phyloP scores from a whole-genome alignment of 2,113 vertebrate genomes.

The Phyllopteryx taeniolatus region DNA sequence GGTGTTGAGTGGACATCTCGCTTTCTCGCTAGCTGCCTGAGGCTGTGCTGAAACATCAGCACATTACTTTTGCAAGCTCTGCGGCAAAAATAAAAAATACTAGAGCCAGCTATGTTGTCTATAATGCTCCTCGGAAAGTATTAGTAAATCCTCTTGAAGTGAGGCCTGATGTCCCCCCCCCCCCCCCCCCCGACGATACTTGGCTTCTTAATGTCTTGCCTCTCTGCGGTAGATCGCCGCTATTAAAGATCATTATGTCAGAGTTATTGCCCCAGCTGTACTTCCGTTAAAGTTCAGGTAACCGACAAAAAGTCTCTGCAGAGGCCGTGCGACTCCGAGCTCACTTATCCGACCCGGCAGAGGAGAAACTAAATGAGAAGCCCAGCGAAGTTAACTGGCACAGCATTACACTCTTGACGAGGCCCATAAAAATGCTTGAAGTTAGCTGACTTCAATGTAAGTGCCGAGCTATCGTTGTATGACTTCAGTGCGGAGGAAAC shows the following conservation, averaged over 20 bases:
- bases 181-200: background rate
- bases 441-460: slow-evolving; percentile 51
- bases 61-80: background rate
- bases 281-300: slow-evolving; percentile 25
- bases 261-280: slow-evolving; percentile 57
- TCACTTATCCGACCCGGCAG: slow-evolving; percentile 12
- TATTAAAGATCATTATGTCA: slow-evolving; percentile 59
- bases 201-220: slow-evolving; percentile 39
- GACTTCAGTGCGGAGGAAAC: slow-evolving; percentile 1
- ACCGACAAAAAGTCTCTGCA: slow-evolving; percentile 27
- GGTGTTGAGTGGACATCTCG: background rate
- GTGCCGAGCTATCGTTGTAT: slow-evolving; percentile 27
- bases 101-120: background rate
- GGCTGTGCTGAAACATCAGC: background rate
- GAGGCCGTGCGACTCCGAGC: slow-evolving; percentile 26
- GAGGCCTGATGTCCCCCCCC: background rate
- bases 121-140: background rate
- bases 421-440: slow-evolving; percentile 34
- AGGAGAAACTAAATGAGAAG: slow-evolving; percentile 20
- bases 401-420: slow-evolving; percentile 39
- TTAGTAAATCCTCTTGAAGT: background rate
- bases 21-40: background rate
- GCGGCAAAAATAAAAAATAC: background rate
- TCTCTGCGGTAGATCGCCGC: slow-evolving; percentile 13
- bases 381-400: slow-evolving; percentile 36